Conservation (phyloP, 2,797 vertebrate species). For the Lagorchestes hirsutus region DNA sequence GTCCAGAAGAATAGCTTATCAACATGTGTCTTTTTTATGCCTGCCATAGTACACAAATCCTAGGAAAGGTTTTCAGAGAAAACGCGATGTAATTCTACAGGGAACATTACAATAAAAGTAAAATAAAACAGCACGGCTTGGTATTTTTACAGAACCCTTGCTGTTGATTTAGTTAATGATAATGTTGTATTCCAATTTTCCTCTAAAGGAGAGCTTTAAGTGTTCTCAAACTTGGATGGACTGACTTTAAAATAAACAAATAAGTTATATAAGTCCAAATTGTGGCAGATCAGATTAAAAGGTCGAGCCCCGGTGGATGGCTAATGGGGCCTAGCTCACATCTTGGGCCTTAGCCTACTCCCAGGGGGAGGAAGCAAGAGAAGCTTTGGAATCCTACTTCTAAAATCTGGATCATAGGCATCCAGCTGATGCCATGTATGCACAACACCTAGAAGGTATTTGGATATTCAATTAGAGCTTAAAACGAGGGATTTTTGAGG, state of each 20-base stretch:
- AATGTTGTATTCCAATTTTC: slow-evolving; percentile 76
- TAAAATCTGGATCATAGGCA: neutral
- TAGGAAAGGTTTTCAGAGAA: slow-evolving; percentile 57
- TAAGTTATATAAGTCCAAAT: slow-evolving; percentile 79
- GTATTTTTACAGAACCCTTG: slow-evolving; percentile 64
- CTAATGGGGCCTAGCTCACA: slow-evolving; percentile 33
- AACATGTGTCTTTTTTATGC: neutral
- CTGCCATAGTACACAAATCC: neutral
- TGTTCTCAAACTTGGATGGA: slow-evolving; percentile 71
- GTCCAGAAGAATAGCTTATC: neutral
- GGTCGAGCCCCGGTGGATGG: slow-evolving; percentile 21
- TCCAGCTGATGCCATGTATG: accelerated
- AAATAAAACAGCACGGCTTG: slow-evolving; percentile 30
- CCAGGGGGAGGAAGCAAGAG: neutral
- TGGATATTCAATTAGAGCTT: neutral
- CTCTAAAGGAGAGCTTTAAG: slow-evolving; percentile 69
- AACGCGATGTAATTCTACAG: neutral
- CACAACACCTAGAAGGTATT: neutral
- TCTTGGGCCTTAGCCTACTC: neutral
- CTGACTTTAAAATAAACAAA: slow-evolving; percentile 80
- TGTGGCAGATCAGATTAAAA: slow-evolving; percentile 53
- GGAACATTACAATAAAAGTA: neutral
- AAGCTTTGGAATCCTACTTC: neutral
- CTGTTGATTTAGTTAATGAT: slow-evolving; percentile 79
- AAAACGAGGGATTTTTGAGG: neutral